phyloP scores from a whole-genome alignment of 2,113 vertebrate species.

The Gracilinanus agilis region DNA sequence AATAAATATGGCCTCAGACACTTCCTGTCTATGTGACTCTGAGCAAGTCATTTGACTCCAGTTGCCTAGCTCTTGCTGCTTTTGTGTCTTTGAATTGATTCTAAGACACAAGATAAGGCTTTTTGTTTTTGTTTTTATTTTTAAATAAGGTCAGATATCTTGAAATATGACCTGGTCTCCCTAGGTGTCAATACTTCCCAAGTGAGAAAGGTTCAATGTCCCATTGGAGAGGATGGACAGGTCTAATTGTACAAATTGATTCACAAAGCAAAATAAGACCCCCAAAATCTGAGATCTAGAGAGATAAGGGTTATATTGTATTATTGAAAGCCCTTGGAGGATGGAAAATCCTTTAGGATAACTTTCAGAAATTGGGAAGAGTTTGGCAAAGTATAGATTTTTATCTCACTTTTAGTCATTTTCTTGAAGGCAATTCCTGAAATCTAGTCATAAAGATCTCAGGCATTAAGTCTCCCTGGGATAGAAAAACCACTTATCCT shows the following conservation, averaged over 20 bases:
- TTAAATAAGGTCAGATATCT: background rate
- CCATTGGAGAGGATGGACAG: background rate
- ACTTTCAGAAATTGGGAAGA: conserved; percentile 7
- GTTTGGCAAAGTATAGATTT: conserved; percentile 38
- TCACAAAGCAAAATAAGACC: background rate
- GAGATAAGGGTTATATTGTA: background rate
- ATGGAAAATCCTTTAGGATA: background rate
- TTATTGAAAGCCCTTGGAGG: conserved; percentile 19
- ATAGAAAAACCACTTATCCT: conserved; percentile 56
- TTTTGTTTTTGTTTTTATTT: too few species aligned
- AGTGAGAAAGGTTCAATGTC: background rate
- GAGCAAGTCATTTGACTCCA: too few species aligned
- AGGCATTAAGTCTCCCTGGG: conserved; percentile 54
- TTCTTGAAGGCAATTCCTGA: conserved; percentile 43
- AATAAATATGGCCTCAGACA: too few species aligned
- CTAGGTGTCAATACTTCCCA: background rate
- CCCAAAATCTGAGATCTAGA: background rate
- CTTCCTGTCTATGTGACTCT: too few species aligned
- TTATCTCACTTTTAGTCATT: conserved; percentile 18
- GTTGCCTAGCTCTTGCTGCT: too few species aligned
- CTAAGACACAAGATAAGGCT: too few species aligned
- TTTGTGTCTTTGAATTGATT: too few species aligned
- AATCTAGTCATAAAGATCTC: background rate
- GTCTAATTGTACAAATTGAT: background rate
- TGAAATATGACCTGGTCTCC: background rate